Evolutionary conservation across 2,797 vertebrate genomes (phyloP), one percentile per base, ranked within the genome.

Genomic region (Gymnoscopelus braueri): DNA sequence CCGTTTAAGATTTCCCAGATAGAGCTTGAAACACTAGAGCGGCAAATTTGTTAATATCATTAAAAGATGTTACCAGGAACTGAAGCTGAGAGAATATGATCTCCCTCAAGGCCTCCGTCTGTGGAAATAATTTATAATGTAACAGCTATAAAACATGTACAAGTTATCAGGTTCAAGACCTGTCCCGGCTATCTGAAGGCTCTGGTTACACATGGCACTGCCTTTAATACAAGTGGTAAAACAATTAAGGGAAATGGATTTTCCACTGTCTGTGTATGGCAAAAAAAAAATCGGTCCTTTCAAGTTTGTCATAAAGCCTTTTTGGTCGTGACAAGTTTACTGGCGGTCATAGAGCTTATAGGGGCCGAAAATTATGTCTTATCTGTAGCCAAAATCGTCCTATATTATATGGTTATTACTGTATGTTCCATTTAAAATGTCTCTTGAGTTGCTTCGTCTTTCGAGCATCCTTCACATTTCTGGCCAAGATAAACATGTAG

Each of bases 41-140:
- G 89, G 91, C 95, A 96, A 96, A 95, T 96, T 95, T 96, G 96
- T 96, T 99, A 98, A 99, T 98, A 96, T 95, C 96, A 95, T 97
- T 96, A 98, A 96, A 95, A 93, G 94, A 97, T 96, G 96, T 97
- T 97, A 98, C 93, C 94, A 94, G 89, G 95, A 97, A 96, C 96
- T 95, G 86, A 94, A 96, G 93, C 93, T 93, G 96, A 95, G 95
- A 95, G 93, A 95, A 95, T 93, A 94, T 77, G 94, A 96, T 96
- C 19, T 19, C 90, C 96, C 95, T 91, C 77, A 81, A 93, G 95
- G 95, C 92, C 93, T 74, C 63, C 73, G 91, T 91, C 95, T 96
- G 95, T 96, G 95, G 95, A 96, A 97, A 97, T 98, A 95, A 98
- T 98, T 99, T 95, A 97, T 96, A 96, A 96, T 95, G 94, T 95